Percentiles rank a stretch among this genome's conserved stretches.
phyloP scores from a whole-genome alignment of 2,797 vertebrate genomes.

The Molossus molossus region DNA sequence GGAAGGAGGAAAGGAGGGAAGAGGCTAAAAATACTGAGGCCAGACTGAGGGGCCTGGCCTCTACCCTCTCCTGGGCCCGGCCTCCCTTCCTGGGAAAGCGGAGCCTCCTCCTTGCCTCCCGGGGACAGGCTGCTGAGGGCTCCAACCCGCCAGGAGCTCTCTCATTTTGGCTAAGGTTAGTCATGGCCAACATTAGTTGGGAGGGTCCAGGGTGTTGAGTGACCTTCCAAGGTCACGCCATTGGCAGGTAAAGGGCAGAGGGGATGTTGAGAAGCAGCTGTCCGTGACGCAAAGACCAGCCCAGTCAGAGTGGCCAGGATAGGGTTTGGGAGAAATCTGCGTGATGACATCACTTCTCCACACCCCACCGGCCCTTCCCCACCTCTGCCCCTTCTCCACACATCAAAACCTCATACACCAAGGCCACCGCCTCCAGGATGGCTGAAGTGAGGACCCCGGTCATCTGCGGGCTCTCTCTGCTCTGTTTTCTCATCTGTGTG shows the following conservation, averaged over 20 bases:
- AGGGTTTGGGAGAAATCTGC: background rate
- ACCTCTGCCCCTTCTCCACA: background rate
- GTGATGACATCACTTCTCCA: background rate
- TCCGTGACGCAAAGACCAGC: background rate
- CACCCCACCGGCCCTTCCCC: background rate
- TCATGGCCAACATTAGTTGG: background rate
- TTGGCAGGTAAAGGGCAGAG: background rate
- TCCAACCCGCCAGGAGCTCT: background rate
- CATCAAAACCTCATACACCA: background rate
- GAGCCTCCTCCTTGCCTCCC: background rate
- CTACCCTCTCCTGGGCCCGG: background rate
- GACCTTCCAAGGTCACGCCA: background rate
- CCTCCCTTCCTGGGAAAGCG: background rate
- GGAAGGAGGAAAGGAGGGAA: slow-evolving; percentile 76
- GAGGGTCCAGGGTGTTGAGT: background rate
- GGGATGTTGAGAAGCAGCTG: background rate
- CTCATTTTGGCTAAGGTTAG: background rate
- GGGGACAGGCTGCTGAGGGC: background rate
- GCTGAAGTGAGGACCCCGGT: too few relatives aligned
- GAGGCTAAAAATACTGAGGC: slow-evolving; percentile 81
- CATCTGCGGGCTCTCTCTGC: background rate
- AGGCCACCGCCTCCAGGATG: background rate
- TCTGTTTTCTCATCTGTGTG: background rate
- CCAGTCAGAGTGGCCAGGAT: background rate
- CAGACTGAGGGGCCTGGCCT: slow-evolving; percentile 71